Evolutionary conservation across 2,797 vertebrate species (phyloP).

Genomic region (Anniella stebbinsi): DNA sequence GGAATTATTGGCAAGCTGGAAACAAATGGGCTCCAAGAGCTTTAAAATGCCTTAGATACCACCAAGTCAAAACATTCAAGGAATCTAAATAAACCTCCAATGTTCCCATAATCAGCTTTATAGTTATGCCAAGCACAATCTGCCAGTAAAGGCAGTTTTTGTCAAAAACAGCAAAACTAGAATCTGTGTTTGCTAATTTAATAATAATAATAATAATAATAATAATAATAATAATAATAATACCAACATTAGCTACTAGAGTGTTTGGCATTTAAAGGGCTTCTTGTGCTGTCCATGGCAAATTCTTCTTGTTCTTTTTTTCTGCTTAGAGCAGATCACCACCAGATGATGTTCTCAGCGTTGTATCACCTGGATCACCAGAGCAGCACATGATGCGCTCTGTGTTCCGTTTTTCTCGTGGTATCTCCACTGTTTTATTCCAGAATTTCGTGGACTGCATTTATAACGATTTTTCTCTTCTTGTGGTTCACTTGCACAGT

Average conservation of each 20-base stretch:
- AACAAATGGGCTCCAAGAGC: slow-evolving; percentile 59
- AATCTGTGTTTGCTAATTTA: slow-evolving; percentile 47
- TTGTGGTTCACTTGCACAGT: too few species aligned
- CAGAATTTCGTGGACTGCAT: too few species aligned
- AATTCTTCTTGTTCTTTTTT: slow-evolving; percentile 30
- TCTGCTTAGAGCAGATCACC: background rate
- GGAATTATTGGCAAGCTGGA: slow-evolving; percentile 48
- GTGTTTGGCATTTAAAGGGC: slow-evolving; percentile 53
- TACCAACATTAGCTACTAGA: slow-evolving; percentile 56
- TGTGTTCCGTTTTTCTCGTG: too few species aligned
- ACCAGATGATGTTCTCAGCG: too few species aligned
- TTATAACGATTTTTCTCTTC: too few species aligned
- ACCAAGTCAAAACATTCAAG: slow-evolving; percentile 64
- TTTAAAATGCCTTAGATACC: slow-evolving; percentile 64
- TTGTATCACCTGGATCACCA: too few species aligned
- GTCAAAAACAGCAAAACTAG: slow-evolving; percentile 67
- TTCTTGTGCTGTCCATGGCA: slow-evolving; percentile 38
- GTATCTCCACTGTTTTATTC: too few species aligned
- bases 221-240: slow-evolving; percentile 33
- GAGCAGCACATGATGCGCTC: too few species aligned
- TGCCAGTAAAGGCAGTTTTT: slow-evolving; percentile 70
- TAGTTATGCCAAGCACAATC: slow-evolving; percentile 60
- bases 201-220: slow-evolving; percentile 38
- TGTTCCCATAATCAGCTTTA: slow-evolving; percentile 65
- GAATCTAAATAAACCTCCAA: slow-evolving; percentile 68